Base-by-base conservation (phyloP, 2,113 vertebrate genomes). In the Tetraodon nigroviridis region DNA sequence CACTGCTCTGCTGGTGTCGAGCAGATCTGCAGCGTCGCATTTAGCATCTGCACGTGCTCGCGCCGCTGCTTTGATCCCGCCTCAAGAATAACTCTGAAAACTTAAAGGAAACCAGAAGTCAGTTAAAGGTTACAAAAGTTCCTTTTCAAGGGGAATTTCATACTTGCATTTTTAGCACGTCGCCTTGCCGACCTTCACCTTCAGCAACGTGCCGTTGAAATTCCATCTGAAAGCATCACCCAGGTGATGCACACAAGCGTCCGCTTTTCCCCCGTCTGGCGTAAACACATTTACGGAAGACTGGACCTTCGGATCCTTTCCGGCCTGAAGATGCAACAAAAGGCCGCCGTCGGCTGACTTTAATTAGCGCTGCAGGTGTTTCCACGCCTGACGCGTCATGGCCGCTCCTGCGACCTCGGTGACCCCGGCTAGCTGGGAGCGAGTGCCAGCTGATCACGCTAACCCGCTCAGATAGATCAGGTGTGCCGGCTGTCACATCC, bases 381-480 rank as follows among this genome's bases (percentile, higher is more conserved):
- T 70, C 56, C 69, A 66, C 63, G 71, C 69, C 79, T 75, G 61
- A 55, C 58, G 62, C 75, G 48, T 14, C 29, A 32, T 67, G 54
- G 61, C 50, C 71, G 54, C 51, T 41, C 18, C 71, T 73, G 22
- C 19, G 24, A 17, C 72, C 67, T 55, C 69, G 64, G 50, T 67
- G 66, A 50, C 76, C 69, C 72, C 7, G 59, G 54, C 76, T 81
- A 69, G 74, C 77, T 75, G 78, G 58, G 69, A 80, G 69, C 71
- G 74, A 57, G 57, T 57, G 78, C 60, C 72, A 65, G 19, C 61
- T 67, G 66, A 79, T 80, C 73, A 81, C 76, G 22, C 75, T 88
- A 80, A 87, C 87, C 83, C 84, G 71, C 71, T 86, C 81, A 71
- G 79, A 87, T 84, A 68, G 84, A 82, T 84, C 84, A 87, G 86